phyloP scores from a whole-genome alignment of 2,113 vertebrate species.

The Eira barbara region DNA sequence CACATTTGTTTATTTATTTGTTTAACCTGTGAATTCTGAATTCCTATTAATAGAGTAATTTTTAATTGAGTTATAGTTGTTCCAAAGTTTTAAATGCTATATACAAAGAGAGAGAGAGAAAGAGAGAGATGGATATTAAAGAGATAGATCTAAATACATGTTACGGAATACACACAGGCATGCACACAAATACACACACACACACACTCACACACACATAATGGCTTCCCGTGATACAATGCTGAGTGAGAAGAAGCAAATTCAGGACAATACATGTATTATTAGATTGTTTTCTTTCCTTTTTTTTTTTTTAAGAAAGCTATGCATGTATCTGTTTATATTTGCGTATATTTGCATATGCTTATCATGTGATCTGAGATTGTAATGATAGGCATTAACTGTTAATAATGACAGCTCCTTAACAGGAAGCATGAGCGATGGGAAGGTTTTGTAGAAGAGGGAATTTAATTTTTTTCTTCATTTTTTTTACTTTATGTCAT shows the following conservation, averaged over 20 bases:
- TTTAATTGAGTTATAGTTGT: neutral
- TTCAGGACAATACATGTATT: neutral
- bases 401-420: neutral
- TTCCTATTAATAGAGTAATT: neutral
- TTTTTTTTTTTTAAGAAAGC: neutral
- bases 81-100: neutral
- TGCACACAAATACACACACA: neutral
- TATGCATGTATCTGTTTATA: neutral
- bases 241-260: neutral
- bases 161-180: neutral
- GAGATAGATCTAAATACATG: neutral
- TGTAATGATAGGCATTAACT: neutral
- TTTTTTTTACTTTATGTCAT: neutral
- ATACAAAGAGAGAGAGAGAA: neutral
- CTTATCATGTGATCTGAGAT: neutral
- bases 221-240: neutral
- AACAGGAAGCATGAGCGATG: neutral
- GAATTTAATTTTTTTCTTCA: too few species aligned
- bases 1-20: neutral
- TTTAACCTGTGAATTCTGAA: neutral
- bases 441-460: neutral
- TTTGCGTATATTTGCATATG: neutral
- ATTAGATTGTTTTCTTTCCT: neutral
- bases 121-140: neutral
- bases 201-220: neutral